Percentiles rank a stretch among this genome's conserved stretches.
Conservation (phyloP, 2,888 invertebrate genomes). For the Eupeodes latifasciatus region DNA sequence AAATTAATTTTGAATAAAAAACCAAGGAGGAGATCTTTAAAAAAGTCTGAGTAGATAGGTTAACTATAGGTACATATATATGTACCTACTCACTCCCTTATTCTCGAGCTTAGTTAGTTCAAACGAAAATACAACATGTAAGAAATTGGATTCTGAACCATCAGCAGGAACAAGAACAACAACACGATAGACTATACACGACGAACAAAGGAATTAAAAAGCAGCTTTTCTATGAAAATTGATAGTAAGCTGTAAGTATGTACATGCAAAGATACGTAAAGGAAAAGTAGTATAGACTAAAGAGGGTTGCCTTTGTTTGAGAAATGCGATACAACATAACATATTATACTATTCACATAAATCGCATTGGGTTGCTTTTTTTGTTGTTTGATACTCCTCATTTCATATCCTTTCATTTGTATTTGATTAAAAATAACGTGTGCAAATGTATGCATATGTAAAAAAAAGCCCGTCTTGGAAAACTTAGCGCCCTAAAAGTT, state of each 20-base stretch:
- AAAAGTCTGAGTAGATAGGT: conserved; percentile 5
- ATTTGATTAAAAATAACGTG: conserved; percentile 26
- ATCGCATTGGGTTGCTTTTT: conserved; percentile 48
- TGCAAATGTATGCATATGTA: not conserved
- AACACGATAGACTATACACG: too few relatives aligned
- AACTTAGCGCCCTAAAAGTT: not conserved
- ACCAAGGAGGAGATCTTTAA: conserved; percentile 26
- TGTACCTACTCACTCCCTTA: not conserved
- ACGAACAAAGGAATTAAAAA: conserved; percentile 71
- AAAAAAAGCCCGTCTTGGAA: too few relatives aligned
- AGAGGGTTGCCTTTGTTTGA: conserved; percentile 42
- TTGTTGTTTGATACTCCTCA: not conserved
- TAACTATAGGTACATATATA: not conserved
- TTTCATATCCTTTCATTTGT: not conserved
- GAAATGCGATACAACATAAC: conserved; percentile 58
- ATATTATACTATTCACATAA: conserved; percentile 42
- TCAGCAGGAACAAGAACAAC: conserved; percentile 14
- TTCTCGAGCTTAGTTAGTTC: conserved; percentile 33
- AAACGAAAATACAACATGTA: conserved; percentile 50
- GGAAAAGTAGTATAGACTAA: conserved; percentile 28
- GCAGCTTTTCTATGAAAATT: conserved; percentile 51
- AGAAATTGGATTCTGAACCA: conserved; percentile 26
- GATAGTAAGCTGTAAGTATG: conserved; percentile 39
- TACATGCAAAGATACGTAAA: not conserved
- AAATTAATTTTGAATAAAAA: conserved; percentile 70